Base-by-base conservation (phyloP, 2,113 vertebrate species). In the Spea bombifrons region DNA sequence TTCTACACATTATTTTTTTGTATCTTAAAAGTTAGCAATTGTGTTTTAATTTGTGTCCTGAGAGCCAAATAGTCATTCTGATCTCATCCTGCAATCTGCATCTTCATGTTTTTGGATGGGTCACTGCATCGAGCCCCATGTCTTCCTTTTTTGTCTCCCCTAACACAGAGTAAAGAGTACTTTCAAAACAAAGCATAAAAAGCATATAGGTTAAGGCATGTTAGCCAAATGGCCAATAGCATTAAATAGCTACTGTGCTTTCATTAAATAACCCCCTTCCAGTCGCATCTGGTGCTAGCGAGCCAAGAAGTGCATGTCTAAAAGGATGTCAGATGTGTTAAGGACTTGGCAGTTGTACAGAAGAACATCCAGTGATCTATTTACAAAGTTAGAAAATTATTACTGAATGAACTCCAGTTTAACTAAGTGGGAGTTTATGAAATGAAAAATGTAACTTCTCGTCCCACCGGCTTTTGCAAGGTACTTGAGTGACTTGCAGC, bases 281-380 rank as follows among this genome's bases (percentile, higher is more conserved):
- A 48, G 63, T 61, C 52, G 30, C 77, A 66, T 67, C 70, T 73
- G 71, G 61, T 67, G 53, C 63, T 66, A 53, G 49, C 13, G 48
- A 30, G 44, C 30, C 63, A 45, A 55, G 43, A 44, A 61, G 59
- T 70, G 50, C 61, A 48, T 66, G 63, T 73, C 70, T 73, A 47
- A 73, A 71, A 79, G 17, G 50, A 73, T 79, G 77, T 79, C 77
- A 73, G 77, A 66, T 72, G 76, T 72, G 76, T 78, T 78, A 72
- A 66, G 49, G 57, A 78, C 43, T 80, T 73, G 61, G 70, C 70
- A 66, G 77, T 8, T 73, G 49, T 52, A 46, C 43, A 66, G 63
- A 72, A 80, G 50, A 53, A 12, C 61, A 80, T 59, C 63, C 63
- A 15, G 49, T 67, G 63, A 80, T 73, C n/a, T 73, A 67, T 80